A percentile compares a stretch with the other conserved stretches of the same genome.
Evolutionary conservation across 2,888 invertebrate genomes (phyloP).

Genomic region (Drepana falcataria): DNA sequence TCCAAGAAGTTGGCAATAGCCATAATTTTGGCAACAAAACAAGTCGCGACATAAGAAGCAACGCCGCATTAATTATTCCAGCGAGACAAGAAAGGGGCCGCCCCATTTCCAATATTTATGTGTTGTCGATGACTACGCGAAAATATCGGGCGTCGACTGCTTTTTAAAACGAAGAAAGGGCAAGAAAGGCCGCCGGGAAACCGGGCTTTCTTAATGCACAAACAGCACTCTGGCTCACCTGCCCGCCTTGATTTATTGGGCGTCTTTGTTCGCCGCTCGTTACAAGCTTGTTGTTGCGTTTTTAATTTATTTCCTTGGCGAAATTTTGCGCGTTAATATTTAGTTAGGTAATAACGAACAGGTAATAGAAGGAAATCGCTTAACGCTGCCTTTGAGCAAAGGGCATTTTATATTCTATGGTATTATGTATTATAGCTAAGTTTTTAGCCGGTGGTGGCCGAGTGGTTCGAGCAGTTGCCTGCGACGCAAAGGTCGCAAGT

Average conservation of each 20-base stretch:
- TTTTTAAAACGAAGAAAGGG: conserved; percentile 78
- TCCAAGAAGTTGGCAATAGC: conserved; percentile 30
- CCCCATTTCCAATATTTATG: conserved; percentile 79
- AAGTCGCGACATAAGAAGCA: conserved; percentile 67
- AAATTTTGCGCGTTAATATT: conserved; percentile 71
- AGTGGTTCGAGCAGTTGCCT: too few relatives aligned
- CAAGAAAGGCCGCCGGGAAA: conserved; percentile 71
- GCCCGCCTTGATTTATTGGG: conserved; percentile 75
- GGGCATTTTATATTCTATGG: too few relatives aligned
- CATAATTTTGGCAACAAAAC: conserved; percentile 68
- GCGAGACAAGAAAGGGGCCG: conserved; percentile 75
- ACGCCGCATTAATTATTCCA: conserved; percentile 74
- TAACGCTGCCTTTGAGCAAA: conserved; percentile 2
- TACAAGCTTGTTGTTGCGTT: conserved; percentile 78
- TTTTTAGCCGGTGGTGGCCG: too few relatives aligned
- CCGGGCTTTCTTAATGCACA: conserved; percentile 76
- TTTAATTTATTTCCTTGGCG: conserved; percentile 75
- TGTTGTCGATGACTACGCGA: conserved; percentile 78
- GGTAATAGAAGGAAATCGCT: conserved; percentile 39
- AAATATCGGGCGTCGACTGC: conserved; percentile 76
- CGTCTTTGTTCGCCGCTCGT: conserved; percentile 72
- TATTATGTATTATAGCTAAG: background rate
- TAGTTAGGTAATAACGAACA: conserved; percentile 59
- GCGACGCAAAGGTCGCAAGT: too few relatives aligned
- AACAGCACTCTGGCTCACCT: conserved; percentile 73